Evolutionary conservation across 2,797 vertebrate species (phyloP), one percentile per base, ranked within the genome.

Genomic region (Tangara arthus): DNA sequence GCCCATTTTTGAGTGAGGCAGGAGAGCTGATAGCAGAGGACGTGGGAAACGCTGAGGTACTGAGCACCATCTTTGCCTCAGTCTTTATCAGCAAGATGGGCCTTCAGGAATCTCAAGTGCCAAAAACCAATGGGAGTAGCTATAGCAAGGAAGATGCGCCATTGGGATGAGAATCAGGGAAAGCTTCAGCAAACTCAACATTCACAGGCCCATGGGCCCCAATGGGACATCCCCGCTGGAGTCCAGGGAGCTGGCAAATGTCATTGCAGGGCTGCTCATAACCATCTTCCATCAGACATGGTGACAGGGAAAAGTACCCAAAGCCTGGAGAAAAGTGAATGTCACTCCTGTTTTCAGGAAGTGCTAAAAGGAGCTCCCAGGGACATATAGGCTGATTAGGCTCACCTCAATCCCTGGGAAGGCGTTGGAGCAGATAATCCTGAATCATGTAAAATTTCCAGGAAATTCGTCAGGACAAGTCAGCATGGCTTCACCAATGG

Each of bases 1-100:
- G 3, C 2, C 14, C 0, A 0, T 7, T 81, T 24, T 5, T 55
- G 12, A 46, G 3, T 0, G 6, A 56, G 23, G 8, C 2, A 7
- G 34, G 32, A 28, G 34, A 42, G 9, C 18, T 57, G 39, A 41
- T 41, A n/a, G 30, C 5, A 30, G 13, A 64, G 41, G 5, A 41
- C 16, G 3, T 8, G 22, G 42, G 28, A 35, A 56, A 61, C 2
- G 24, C 15, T 52, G 37, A 63, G 19, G 5, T 42, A 17, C 32
- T 18, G 32, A 65, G 10, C 18, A 44, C 2, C 22, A 11, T 20
- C 39, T 46, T 73, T 83, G 16, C 8, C 34, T 65, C 26, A 57
- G 19, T 32, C 50, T 50, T 70, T 55, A 23, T 5, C 5, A 37
- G 4, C 19, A 63, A 28, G 5, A 30, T 24, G 23, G 6, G 3